These are phyloP conservation scores for Lithobates sylvaticus DNA, from an alignment of 2,797 vertebrate species.

Conservation along the genomic window DNA sequence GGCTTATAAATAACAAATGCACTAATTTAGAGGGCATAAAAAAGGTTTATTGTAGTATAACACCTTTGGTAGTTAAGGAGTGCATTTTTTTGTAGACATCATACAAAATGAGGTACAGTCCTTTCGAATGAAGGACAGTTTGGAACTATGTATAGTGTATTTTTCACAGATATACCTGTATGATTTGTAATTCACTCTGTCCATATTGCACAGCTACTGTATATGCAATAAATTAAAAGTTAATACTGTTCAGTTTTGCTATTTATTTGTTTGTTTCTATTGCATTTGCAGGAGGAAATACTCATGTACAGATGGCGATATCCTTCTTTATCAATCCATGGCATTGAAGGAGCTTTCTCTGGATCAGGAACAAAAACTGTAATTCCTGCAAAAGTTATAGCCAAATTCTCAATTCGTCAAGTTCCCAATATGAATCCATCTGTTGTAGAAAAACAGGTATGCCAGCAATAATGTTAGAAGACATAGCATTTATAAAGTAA, in stretches of 20 bases:
- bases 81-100: too few relatives aligned
- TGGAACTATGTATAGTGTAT: too few relatives aligned
- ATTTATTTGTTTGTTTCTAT: background rate
- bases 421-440: conserved; percentile 88
- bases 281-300: conserved; percentile 82
- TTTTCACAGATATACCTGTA: too few relatives aligned
- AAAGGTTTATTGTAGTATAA: too few relatives aligned
- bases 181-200: too few relatives aligned
- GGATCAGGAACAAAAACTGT: conserved; percentile 88
- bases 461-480: background rate
- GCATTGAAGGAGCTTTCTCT: conserved; percentile 90
- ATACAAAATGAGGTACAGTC: too few relatives aligned
- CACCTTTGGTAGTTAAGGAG: too few relatives aligned
- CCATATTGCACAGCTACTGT: too few relatives aligned
- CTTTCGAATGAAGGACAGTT: too few relatives aligned
- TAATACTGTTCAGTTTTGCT: background rate
- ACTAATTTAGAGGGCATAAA: too few relatives aligned
- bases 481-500: background rate
- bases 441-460: conserved; percentile 86
- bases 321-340: conserved; percentile 90
- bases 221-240: too few relatives aligned
- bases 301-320: conserved; percentile 87
- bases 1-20: too few relatives aligned
- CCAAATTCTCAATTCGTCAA: conserved; percentile 92
- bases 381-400: conserved; percentile 87